Evolutionary conservation across 2,113 vertebrate genomes (phyloP), one percentile per base, ranked within the genome.

Genomic region (Misgurnus anguillicaudatus): DNA sequence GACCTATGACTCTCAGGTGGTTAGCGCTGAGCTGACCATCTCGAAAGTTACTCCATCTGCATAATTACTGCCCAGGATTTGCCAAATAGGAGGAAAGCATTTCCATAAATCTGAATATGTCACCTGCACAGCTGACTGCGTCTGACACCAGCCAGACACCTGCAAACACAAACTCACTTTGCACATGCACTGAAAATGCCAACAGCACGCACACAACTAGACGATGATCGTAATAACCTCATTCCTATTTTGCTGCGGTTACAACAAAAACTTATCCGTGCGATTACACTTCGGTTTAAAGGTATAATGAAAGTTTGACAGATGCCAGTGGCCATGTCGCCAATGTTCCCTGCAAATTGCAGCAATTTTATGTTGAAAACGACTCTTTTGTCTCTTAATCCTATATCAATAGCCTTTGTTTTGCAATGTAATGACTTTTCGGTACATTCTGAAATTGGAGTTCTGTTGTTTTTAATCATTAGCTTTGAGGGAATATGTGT

Each of bases 101-200:
- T 87, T 85, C 66, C 90, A 92, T 92, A 90, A 89, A 91, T 92
- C 86, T 90, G 87, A 90, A 91, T 91, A 86, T 88, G 89, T 89
- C 84, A 87, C 83, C 31, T 64, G 75, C 75, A 62, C 85, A 69
- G 83, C 80, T 89, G 86, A 82, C 80, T 86, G 87, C 86, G 86
- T 86, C 85, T 88, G 88, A 88, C 87, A 85, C 79, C 83, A 85
- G 79, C 85, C 36, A 65, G 42, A 55, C 81, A 65, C 83, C 84
- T 80, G 80, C 58, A 72, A 68, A 71, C 31, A 19, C 67, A 53
- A 67, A 75, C 66, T 62, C 60, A 5, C 47, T n/a, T 19, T 16
- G 4, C 62, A 69, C 71, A 75, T 47, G 57, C 72, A 48, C 38
- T 36, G 77, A 14, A 76, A 45, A 78, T 16, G 21, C 38, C 77